These are phyloP conservation scores for Lichenostomus cassidix DNA, from an alignment of 2,113 vertebrate genomes.

Conservation along the genomic window DNA sequence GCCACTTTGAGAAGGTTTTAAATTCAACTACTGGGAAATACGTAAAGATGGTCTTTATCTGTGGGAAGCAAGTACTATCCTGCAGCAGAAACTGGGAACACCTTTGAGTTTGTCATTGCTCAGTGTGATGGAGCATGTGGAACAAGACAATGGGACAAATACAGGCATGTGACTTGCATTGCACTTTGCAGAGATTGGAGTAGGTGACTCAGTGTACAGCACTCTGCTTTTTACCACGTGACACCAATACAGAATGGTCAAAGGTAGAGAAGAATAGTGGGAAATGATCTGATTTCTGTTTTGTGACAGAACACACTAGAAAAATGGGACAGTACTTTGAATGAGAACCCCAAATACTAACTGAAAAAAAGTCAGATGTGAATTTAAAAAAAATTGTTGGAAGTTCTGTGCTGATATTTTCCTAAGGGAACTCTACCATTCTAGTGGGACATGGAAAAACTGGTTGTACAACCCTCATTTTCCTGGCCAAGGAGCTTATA, in stretches of 20 bases:
- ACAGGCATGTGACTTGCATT: not conserved
- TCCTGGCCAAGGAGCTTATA: not conserved
- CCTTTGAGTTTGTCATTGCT: not conserved
- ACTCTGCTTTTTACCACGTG: not conserved
- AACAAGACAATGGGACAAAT: not conserved
- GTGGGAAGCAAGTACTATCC: not conserved
- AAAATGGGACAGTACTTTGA: not conserved
- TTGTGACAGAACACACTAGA: not conserved
- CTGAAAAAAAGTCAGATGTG: not conserved
- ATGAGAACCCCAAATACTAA: not conserved
- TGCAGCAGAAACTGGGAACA: not conserved
- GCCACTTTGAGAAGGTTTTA: not conserved
- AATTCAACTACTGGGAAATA: not conserved
- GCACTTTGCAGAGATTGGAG: not conserved
- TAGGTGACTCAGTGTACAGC: not conserved
- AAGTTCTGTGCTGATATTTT: not conserved
- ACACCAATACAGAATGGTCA: not conserved
- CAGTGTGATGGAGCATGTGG: not conserved
- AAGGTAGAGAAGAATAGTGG: not conserved
- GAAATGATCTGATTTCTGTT: not conserved
- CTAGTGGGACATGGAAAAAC: not conserved
- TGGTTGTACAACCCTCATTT: not conserved
- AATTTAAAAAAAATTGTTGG: not conserved
- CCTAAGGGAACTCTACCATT: not conserved
- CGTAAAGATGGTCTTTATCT: not conserved